Evolutionary conservation across 2,797 vertebrate species (phyloP).

Genomic region (Chaetodon trifasciatus): DNA sequence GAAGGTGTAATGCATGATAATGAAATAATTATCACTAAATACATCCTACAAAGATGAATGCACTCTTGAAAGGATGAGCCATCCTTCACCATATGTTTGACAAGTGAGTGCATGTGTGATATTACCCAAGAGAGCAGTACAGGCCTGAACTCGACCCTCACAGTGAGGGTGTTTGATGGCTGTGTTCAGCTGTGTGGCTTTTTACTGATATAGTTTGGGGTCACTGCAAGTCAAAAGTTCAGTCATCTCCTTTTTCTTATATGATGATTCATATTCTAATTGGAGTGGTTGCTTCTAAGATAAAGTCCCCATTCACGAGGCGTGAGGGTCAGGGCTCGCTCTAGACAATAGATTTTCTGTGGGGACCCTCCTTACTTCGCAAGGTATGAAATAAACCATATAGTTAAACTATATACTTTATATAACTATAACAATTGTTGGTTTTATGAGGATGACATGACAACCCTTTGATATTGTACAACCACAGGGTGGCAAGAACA

Average conservation of each 20-base stretch:
- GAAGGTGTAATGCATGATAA: background rate
- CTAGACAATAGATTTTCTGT: too few relatives aligned
- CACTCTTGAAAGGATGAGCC: constrained; percentile 7
- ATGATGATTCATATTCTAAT: background rate
- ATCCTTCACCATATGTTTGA: background rate
- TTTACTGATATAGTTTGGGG: constrained; percentile 1
- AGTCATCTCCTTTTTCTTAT: background rate
- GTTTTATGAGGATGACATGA: too few relatives aligned
- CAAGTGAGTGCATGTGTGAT: background rate
- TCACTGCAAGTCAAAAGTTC: constrained; percentile 19
- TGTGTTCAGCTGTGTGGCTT: background rate
- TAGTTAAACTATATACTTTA: too few relatives aligned
- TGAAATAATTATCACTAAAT: background rate
- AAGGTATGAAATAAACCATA: too few relatives aligned
- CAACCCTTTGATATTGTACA: too few relatives aligned
- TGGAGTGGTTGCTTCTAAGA: background rate
- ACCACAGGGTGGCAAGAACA: too few relatives aligned
- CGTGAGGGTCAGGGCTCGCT: background rate
- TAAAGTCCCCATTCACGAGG: background rate
- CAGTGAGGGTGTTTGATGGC: constrained; percentile 7
- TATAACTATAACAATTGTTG: too few relatives aligned
- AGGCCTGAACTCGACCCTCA: constrained; percentile 28
- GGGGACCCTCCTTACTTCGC: too few relatives aligned
- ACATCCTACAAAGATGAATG: background rate
- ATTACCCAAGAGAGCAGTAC: background rate